phyloP scores from a whole-genome alignment of 2,797 vertebrate species.

The Pseudochirops corinnae region DNA sequence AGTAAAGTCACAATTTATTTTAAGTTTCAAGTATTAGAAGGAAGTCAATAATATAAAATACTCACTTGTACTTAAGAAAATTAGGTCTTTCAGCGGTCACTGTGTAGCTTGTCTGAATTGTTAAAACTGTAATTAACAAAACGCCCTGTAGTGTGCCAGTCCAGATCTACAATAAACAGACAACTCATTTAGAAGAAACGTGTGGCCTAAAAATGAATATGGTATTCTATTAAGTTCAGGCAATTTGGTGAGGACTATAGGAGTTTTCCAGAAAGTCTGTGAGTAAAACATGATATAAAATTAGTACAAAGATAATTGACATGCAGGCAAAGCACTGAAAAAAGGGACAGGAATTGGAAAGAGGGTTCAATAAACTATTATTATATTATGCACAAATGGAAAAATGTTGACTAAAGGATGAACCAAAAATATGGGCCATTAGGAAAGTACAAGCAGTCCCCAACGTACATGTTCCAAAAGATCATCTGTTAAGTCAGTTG shows the following conservation, averaged over 20 bases:
- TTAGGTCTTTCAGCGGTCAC: constrained; percentile 52
- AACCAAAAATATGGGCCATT: neutral
- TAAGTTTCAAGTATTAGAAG: constrained; percentile 48
- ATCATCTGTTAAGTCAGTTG: neutral
- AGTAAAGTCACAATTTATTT: constrained; percentile 34
- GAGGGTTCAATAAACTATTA: neutral
- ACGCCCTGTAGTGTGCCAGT: constrained; percentile 26
- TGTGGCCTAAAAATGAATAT: constrained; percentile 8
- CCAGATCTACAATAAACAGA: constrained; percentile 66
- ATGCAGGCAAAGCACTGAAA: neutral
- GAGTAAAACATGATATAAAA: neutral
- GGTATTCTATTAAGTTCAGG: constrained; percentile 9
- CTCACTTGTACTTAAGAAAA: constrained; percentile 57
- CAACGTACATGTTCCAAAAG: constrained; percentile 19
- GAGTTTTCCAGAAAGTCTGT: constrained; percentile 28
- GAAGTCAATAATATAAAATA: constrained; percentile 64
- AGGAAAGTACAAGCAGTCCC: neutral
- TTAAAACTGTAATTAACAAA: constrained; percentile 75
- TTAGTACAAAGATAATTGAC: neutral
- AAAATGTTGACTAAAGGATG: constrained; percentile 16
- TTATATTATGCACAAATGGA: constrained; percentile 12
- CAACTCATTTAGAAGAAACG: constrained; percentile 40
- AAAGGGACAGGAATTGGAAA: neutral
- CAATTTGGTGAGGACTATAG: constrained; percentile 12
- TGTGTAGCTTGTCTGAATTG: constrained; percentile 49